Base-by-base conservation (phyloP, 1,140 invertebrate genomes). In the Leptinotarsa texana region DNA sequence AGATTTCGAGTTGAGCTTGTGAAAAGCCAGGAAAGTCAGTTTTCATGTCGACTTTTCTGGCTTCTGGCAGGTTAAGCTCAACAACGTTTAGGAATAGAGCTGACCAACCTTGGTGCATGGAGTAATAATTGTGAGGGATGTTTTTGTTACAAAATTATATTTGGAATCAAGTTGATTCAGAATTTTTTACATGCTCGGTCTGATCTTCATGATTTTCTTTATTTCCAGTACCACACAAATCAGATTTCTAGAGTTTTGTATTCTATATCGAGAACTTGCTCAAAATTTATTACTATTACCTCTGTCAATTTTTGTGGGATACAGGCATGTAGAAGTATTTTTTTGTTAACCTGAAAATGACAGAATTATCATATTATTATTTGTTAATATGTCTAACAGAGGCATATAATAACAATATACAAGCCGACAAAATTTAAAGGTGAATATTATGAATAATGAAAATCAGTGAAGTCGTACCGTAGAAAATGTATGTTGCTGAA, bases 221-320 rank as follows among this genome's bases (percentile, higher is more conserved):
- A 69, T 82, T 84, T 74, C 78, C 85, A 4, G 94, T 90, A 62
- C 93, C 93, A 4, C 91, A 92, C 24, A 97, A 85, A 84, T 96
- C 93, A 21, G 90, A 85, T 84, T 93, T 96, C 65, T 63, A 72
- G 93, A 72, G 93, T 96, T 79, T 93, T 93, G 82, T 97, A 98
- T 69, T 93, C 87, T 33, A 33, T 89, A 69, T 88, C 89, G 68
- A 95, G 93, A 85, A 99, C 97, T 66, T 94, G 86, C 85, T 99
- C 98, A 86, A 93, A 92, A 86, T 99, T 33, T 33, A 8, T 27
- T 27, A 4, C 92, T 33, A 94, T 90, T 17, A 98, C 95, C 88
- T 99, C 93, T 80, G 92, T 93, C n/a, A 99, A 87, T 77, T 93
- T 93, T 85, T 98, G 93, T 22, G 98, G 98, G 85, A 99, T 99